Evolutionary conservation across 2,888 invertebrate genomes (phyloP), one percentile per base, ranked within the genome.

Genomic region (Noctuana brunneofusca): DNA sequence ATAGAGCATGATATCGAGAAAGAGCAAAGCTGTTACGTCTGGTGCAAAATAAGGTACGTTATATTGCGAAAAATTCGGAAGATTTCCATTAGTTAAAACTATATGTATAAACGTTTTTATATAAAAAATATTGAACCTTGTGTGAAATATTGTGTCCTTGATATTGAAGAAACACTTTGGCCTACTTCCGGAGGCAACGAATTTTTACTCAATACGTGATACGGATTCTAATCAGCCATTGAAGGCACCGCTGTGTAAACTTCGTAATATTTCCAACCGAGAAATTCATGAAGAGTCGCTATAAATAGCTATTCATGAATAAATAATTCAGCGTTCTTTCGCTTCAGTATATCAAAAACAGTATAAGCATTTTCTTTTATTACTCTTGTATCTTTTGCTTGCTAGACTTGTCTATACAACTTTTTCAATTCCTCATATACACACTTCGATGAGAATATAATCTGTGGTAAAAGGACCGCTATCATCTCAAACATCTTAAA

Each of bases 291-390:
- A 59, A 53, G 22, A 48, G 43, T 32, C 48, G 54, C 60, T 35
- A 60, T 22, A 60, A 54, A 60, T 60, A 60, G 54, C 54, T 24
- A 32, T 54, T 60, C 60, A 60, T 60, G 54, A 60, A 60, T 60
- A 48, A 60, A 48, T 60, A 60, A 60, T 54, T 46, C 48, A 8
- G 16, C 54, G 54, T 54, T 43, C 56, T 57, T 43, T 59, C 46
- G 53, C 43, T 59, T 20, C 14, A 53, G 22, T 59, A 30, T 12
- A 41, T 14, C 22, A 53, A 59, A 58, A 53, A 54, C 27, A 12
- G 24, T 58, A 58, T 58, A 58, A 58, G 50, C 50, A 41, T 30
- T 30, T 18, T 27, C 12, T 52, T 60, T 60, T 48, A 60, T 54
- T 35, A 46, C 35, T 32, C 43, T 43, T 32, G 20, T 48, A 20